Conservation (phyloP, 2,113 vertebrate species). For the Xenotilapia flavipinnis region DNA sequence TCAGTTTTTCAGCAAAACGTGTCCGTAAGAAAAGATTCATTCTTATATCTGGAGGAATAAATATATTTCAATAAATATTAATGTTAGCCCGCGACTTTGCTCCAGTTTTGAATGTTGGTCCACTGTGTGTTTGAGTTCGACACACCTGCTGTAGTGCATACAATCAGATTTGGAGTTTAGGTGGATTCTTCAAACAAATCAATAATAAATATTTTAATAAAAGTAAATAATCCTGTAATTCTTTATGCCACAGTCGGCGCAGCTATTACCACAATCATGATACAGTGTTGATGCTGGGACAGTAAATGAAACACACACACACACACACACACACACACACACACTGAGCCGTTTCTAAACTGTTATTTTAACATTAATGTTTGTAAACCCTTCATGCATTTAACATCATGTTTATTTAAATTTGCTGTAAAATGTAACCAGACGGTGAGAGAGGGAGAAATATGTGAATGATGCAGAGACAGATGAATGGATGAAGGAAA, state of each 20-base stretch:
- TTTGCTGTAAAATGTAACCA: background rate
- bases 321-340: background rate
- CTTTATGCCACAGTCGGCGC: background rate
- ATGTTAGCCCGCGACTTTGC: rapidly evolving
- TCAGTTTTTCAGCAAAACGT: no score
- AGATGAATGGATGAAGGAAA: constrained; percentile 11
- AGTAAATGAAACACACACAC: background rate
- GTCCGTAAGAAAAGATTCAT: no score
- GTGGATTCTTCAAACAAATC: background rate
- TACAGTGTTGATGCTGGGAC: background rate
- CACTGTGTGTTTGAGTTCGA: background rate
- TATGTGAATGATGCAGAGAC: background rate
- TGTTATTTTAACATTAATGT: background rate
- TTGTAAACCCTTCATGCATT: background rate
- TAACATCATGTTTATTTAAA: background rate
- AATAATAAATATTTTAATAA: background rate
- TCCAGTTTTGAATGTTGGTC: background rate
- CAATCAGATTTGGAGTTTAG: background rate
- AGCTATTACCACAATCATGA: background rate
- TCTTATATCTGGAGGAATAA: no score
- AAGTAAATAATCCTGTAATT: background rate
- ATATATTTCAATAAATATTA: no score
- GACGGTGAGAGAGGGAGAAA: background rate
- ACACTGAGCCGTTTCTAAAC: background rate
- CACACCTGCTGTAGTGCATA: background rate